Conservation (phyloP, 2,113 vertebrate genomes). For the Odocoileus virginianus region DNA sequence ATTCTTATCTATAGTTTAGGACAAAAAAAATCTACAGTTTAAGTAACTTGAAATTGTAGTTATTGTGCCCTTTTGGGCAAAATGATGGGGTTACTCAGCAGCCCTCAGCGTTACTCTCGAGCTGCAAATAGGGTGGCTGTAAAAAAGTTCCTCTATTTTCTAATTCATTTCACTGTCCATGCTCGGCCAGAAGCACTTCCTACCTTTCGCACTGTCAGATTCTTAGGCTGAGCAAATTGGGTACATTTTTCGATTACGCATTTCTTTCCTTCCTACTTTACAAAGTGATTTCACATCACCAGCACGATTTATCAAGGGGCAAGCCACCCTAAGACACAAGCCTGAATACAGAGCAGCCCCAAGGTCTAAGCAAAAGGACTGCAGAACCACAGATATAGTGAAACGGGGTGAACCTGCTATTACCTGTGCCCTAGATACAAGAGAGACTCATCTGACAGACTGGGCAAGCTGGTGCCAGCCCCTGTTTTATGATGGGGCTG, state of each 20-base stretch:
- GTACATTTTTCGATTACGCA: constrained; percentile 27
- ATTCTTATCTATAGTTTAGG: constrained; percentile 5
- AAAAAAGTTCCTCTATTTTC: constrained; percentile 5
- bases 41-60: neutral
- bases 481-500: neutral
- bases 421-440: neutral
- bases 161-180: constrained; percentile 37
- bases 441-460: neutral
- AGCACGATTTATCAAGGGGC: neutral
- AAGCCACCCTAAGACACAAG: neutral
- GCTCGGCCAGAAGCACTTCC: neutral
- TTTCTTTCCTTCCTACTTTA: constrained; percentile 23
- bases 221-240: constrained; percentile 28
- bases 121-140: neutral
- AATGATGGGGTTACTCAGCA: neutral
- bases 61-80: neutral
- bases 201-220: neutral
- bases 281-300: constrained; percentile 30
- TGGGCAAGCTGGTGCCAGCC: neutral
- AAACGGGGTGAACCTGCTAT: neutral
- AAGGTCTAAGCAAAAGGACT: neutral
- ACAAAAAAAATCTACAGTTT: neutral
- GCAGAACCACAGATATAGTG: neutral
- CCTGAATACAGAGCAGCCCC: neutral
- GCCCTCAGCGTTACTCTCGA: neutral